Base-by-base conservation (phyloP, 2,113 vertebrate species). In the Gopherus flavomarginatus region DNA sequence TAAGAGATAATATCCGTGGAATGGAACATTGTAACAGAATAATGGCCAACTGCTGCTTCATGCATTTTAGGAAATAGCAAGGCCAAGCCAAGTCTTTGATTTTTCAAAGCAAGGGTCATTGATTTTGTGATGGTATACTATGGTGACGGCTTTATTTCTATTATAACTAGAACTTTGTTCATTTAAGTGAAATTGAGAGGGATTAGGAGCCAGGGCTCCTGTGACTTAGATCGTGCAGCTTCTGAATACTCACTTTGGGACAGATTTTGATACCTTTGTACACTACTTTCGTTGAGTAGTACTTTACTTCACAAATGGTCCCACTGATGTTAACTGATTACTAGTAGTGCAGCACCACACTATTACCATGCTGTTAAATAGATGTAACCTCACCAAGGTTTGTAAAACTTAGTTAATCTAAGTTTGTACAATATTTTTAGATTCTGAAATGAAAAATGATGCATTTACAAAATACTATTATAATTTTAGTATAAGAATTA, bases 31-130 rank as follows among this genome's bases (percentile, higher is more conserved):
- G 0, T 62, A 92, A 72, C 1, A 4, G 9, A 44, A 65, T 85
- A 62, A 72, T 88, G 79, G 80, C 50, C 75, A 90, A 4, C 4
- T 50, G 49, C 49, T 83, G 22, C 17, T 80, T 44, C 22, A 42
- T 69, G 10, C 13, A 52, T 92, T 95, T 94, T 54, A 92, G 52
- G n/a, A 90, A 90, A 56, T 92, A 88, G 3, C 62, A 81, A 57
- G 81, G 52, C 12, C 49, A 86, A 31, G 44, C 26, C 59, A 49
- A 6, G 22, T 52, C 79, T 77, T 90, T 75, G 86, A 26, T 80
- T 91, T 62, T 87, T n/a, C 84, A 87, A 86, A 84, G 47, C 31
- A 88, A 77, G 90, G 93, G 6, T 91, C 88, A 88, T 57, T 83
- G 81, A 79, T 96, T 83, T 95, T 86, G 8, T 88, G n/a, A 42